Evolutionary conservation across 2,888 invertebrate genomes (phyloP).

Genomic region (Phrixothrix hirtus): DNA sequence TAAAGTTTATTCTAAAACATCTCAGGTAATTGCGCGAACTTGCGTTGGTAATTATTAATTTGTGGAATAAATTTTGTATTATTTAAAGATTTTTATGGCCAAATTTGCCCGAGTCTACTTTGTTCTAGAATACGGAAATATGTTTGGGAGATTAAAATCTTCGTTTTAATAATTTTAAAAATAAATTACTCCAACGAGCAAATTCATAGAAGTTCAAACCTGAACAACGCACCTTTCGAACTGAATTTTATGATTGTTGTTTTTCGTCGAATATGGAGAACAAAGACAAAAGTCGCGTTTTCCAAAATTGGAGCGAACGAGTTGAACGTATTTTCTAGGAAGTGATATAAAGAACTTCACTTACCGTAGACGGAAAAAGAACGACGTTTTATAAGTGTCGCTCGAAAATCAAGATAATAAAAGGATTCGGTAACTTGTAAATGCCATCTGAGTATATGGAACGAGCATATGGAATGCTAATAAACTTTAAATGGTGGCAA

Average conservation of each 20-base stretch:
- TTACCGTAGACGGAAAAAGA: slow-evolving; percentile 25
- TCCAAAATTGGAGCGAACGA: slow-evolving; percentile 14
- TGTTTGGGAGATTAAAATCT: too few relatives aligned
- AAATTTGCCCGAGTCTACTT: too few relatives aligned
- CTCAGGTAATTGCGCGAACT: too few relatives aligned
- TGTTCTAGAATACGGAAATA: too few relatives aligned
- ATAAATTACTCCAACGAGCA: too few relatives aligned
- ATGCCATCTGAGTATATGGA: slow-evolving; percentile 31
- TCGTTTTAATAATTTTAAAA: too few relatives aligned
- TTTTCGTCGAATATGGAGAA: background rate
- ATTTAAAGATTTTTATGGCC: too few relatives aligned
- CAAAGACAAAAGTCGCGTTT: background rate
- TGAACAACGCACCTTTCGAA: too few relatives aligned
- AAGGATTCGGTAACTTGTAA: slow-evolving; percentile 31
- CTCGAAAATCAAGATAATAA: slow-evolving; percentile 28
- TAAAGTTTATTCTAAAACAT: too few relatives aligned
- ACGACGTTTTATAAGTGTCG: slow-evolving; percentile 27
- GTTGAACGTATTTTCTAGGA: slow-evolving; percentile 15
- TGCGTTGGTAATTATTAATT: too few relatives aligned
- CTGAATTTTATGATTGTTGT: background rate
- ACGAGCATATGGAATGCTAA: slow-evolving; percentile 35
- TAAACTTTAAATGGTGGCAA: slow-evolving; percentile 32
- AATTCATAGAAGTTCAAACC: too few relatives aligned
- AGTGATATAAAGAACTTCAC: slow-evolving; percentile 10
- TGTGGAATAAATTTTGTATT: too few relatives aligned